Evolutionary conservation across 2,113 vertebrate species (phyloP).

Genomic region (Excalfactoria chinensis): DNA sequence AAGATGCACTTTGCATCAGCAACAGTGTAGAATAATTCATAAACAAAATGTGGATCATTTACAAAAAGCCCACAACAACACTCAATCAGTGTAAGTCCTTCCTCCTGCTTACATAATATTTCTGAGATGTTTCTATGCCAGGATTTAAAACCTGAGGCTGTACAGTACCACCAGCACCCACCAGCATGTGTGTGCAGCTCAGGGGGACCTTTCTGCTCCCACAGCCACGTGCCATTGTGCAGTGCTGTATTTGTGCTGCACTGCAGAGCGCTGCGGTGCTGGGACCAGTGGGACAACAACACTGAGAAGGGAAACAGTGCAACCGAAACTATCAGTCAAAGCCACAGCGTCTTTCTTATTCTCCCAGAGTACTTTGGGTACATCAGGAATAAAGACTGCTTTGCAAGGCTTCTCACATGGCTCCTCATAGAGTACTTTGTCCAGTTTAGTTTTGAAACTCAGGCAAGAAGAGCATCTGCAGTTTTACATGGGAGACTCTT

Average conservation of each 20-base stretch:
- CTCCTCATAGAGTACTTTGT: background rate
- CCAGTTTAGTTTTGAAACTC: background rate
- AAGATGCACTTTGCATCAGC: background rate
- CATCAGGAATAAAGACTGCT: background rate
- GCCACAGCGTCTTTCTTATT: background rate
- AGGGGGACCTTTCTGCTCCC: background rate
- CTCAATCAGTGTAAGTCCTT: background rate
- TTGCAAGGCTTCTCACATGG: background rate
- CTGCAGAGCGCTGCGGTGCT: accelerated
- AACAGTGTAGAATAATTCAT: background rate
- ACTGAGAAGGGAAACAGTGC: background rate
- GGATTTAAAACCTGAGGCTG: background rate
- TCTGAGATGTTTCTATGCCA: background rate
- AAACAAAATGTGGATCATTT: background rate
- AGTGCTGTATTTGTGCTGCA: accelerated
- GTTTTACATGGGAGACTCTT: background rate
- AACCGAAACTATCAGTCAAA: background rate
- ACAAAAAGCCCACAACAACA: background rate
- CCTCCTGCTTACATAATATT: background rate
- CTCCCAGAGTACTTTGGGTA: background rate
- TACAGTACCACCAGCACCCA: background rate
- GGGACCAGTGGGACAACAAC: background rate
- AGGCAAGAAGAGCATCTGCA: background rate
- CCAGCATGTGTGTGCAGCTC: background rate
- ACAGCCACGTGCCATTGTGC: accelerated